phyloP scores from a whole-genome alignment of 2,113 vertebrate genomes.

The Athene noctua region DNA sequence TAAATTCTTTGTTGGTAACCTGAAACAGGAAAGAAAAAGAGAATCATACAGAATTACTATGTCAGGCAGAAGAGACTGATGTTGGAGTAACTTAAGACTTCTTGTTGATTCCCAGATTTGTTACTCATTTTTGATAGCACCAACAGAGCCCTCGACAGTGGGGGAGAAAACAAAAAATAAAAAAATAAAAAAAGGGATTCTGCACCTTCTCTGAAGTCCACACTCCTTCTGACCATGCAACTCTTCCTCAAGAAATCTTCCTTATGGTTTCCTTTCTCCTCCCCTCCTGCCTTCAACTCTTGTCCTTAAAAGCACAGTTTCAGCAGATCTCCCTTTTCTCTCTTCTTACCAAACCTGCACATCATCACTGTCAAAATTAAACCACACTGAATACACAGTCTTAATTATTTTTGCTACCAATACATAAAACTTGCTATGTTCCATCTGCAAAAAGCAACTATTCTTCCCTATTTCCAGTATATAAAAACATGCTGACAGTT shows the following conservation, averaged over 20 bases:
- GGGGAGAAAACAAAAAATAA: fast-evolving
- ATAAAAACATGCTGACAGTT: not conserved
- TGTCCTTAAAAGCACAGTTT: not conserved
- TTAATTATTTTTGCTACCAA: not conserved
- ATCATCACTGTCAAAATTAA: not conserved
- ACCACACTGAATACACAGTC: not conserved
- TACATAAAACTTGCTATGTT: not conserved
- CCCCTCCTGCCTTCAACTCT: not conserved
- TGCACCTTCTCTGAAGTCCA: not conserved
- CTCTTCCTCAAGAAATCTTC: not conserved
- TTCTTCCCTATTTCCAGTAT: not conserved
- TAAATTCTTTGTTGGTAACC: not conserved
- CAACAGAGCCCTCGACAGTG: not conserved
- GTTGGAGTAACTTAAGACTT: not conserved
- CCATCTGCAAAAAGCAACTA: not conserved
- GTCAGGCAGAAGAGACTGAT: not conserved
- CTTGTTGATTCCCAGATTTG: not conserved
- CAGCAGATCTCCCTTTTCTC: not conserved
- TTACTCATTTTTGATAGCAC: not conserved
- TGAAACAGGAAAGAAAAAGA: not conserved
- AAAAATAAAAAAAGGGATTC: not conserved
- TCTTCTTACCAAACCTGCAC: not conserved
- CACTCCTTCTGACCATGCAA: not conserved
- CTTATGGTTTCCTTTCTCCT: not conserved
- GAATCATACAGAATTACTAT: not conserved